Conservation (phyloP, 2,888 invertebrate genomes). For the Caenorhabditis doughertyi region DNA sequence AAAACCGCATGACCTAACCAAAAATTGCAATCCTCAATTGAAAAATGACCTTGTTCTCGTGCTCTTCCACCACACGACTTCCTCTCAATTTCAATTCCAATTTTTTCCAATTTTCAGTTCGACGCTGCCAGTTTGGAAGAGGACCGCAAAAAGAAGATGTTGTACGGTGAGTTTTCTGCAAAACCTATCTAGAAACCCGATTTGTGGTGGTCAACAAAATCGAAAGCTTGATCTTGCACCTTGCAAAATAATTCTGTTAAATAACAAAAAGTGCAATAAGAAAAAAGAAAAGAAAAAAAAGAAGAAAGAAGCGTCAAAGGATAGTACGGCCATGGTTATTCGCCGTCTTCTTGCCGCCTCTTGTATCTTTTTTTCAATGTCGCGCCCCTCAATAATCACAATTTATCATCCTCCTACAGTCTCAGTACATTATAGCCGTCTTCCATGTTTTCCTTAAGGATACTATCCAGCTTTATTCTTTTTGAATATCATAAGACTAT, state of each 20-base stretch:
- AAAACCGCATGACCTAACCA: constrained; percentile 8
- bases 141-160: constrained; percentile 59
- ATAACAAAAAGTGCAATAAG: constrained; percentile 39
- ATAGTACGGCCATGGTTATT: constrained; percentile 43
- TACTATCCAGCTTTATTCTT: background rate
- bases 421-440: constrained; percentile 52
- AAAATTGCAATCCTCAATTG: constrained; percentile 16
- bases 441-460: constrained; percentile 4
- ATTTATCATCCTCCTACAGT: constrained; percentile 53
- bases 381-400: constrained; percentile 61
- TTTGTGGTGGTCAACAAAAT: background rate
- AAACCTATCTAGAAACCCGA: background rate
- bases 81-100: constrained; percentile 17
- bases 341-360: constrained; percentile 56
- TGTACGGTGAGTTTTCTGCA: constrained; percentile 58
- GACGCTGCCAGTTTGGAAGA: constrained; percentile 62
- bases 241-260: constrained; percentile 19
- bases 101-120: constrained; percentile 51
- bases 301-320: constrained; percentile 22
- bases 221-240: constrained; percentile 9
- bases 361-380: constrained; percentile 45
- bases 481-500: no score
- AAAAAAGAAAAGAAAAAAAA: constrained; percentile 19
- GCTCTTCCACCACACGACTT: constrained; percentile 15
- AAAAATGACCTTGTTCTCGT: constrained; percentile 35